Conservation (phyloP, 2,113 vertebrate species). For the Diadophis punctatus region DNA sequence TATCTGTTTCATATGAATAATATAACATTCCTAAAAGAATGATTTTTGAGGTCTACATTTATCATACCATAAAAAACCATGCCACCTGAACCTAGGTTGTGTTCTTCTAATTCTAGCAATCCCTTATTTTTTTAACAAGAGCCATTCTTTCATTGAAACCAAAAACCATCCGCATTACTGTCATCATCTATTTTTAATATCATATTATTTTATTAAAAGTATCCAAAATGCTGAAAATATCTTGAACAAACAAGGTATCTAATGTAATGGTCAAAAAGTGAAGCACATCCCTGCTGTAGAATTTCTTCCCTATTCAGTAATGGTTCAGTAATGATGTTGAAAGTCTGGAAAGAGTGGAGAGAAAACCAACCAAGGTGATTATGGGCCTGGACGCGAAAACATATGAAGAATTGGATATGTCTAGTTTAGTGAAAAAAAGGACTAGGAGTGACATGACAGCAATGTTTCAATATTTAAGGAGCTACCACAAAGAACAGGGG, state of each 20-base stretch:
- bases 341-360: background rate
- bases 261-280: background rate
- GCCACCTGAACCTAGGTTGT: background rate
- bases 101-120: background rate
- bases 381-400: background rate
- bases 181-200: background rate
- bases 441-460: background rate
- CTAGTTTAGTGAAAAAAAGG: background rate
- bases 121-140: background rate
- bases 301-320: background rate
- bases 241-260: background rate
- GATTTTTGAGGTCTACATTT: background rate
- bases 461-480: background rate
- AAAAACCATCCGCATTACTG: background rate
- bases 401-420: background rate
- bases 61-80: background rate
- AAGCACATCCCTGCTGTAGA: background rate
- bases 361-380: background rate
- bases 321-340: background rate
- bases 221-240: background rate
- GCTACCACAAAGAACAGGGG: background rate
- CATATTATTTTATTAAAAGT: background rate
- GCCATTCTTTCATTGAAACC: background rate
- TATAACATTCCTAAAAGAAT: background rate
- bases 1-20: background rate